Percentiles rank a stretch among this genome's conserved stretches.
Evolutionary conservation across 35 echinoderm and acorn worm species (phyloP).

Genomic region (Holothuria glaberrima): DNA sequence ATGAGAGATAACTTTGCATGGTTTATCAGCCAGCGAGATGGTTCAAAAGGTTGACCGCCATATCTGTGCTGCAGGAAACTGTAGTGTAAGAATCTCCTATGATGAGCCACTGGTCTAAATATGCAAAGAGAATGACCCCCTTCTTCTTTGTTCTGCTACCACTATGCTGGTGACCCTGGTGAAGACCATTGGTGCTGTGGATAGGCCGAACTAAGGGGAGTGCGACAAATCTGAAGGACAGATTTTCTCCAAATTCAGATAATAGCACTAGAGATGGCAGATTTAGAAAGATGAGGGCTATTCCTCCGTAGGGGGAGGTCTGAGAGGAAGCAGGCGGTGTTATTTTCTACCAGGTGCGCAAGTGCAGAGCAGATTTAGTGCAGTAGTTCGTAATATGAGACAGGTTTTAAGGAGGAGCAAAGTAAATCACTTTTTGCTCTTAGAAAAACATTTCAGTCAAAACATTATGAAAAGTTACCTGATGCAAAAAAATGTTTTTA

Average conservation of each 20-base stretch:
- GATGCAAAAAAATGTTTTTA: no score
- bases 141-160: background rate
- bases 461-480: no score
- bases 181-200: background rate
- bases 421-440: no score
- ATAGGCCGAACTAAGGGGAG: conserved; percentile 51
- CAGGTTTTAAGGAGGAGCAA: no score
- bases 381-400: no score
- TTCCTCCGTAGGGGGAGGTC: no score
- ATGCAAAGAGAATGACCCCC: background rate
- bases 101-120: conserved; percentile 8
- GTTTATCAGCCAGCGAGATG: background rate
- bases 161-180: background rate
- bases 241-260: background rate
- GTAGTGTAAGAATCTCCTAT: background rate
- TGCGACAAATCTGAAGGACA: background rate
- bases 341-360: no score
- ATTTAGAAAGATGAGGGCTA: no score
- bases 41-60: background rate
- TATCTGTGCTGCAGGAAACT: background rate
- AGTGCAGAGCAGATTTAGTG: no score
- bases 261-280: no score
- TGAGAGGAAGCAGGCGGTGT: no score
- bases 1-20: background rate
- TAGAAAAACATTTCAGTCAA: no score